A percentile compares a stretch with the other conserved stretches of the same genome.
Conservation (phyloP, 1,140 invertebrate genomes). For the Nasonia vitripennis region DNA sequence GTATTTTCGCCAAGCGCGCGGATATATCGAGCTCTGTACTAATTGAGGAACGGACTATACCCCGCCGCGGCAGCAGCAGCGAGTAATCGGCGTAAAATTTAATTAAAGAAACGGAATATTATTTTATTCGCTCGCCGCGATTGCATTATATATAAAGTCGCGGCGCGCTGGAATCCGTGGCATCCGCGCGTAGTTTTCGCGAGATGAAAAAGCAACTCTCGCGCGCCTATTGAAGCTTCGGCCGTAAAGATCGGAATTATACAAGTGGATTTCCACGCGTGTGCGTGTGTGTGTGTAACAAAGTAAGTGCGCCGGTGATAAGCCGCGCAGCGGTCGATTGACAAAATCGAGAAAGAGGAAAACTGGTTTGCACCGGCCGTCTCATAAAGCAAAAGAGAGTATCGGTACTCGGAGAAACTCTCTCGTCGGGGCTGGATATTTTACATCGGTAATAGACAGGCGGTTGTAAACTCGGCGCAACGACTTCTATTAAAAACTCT, state of each 20-base stretch:
- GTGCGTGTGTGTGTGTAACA: neutral
- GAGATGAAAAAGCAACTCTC: neutral
- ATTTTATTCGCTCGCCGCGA: constrained; percentile 29
- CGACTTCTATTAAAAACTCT: neutral
- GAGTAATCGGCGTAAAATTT: constrained; percentile 49
- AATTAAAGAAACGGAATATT: constrained; percentile 49
- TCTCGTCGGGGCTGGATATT: neutral
- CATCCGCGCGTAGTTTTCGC: neutral
- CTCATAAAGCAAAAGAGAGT: neutral
- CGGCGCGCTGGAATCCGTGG: constrained; percentile 26
- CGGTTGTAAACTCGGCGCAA: neutral
- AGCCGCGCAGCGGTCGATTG: neutral
- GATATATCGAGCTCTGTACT: constrained; percentile 15
- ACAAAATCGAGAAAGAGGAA: neutral
- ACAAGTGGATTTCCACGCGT: neutral
- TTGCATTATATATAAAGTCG: constrained; percentile 41
- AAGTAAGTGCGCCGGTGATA: constrained; percentile 11
- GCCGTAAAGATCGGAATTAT: constrained; percentile 26
- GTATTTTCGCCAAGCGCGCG: neutral
- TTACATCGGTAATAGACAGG: neutral
- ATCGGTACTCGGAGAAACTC: neutral
- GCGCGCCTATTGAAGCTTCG: neutral
- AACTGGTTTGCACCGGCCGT: constrained; percentile 6
- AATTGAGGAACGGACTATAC: constrained; percentile 44
- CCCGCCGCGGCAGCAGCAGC: neutral